Percentiles rank a stretch among this genome's conserved stretches.
phyloP scores from a whole-genome alignment of 2,797 vertebrate species.

The Schizopygopsis pylzovi region DNA sequence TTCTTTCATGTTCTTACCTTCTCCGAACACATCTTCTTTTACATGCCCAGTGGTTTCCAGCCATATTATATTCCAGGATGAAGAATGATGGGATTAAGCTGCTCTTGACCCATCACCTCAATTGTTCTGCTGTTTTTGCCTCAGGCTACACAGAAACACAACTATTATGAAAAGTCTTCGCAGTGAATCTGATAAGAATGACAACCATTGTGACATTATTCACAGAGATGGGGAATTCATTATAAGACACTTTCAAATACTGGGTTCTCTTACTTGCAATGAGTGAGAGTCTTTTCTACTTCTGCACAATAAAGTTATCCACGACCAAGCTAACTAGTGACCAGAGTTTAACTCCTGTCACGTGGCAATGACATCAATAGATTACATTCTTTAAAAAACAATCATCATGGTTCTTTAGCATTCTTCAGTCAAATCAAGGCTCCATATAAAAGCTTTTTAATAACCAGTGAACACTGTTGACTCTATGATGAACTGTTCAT shows the following conservation, averaged over 20 bases:
- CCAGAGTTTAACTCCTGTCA: not conserved
- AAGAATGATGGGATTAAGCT: slow-evolving; percentile 46
- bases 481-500: not conserved
- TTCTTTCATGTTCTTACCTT: not conserved
- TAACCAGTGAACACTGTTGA: not conserved
- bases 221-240: slow-evolving; percentile 63
- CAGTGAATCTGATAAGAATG: slow-evolving; percentile 69
- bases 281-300: slow-evolving; percentile 75
- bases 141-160: slow-evolving; percentile 39
- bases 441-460: not conserved
- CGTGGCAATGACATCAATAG: not conserved
- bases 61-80: slow-evolving; percentile 40
- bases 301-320: slow-evolving; percentile 21
- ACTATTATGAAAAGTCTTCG: slow-evolving; percentile 44
- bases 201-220: slow-evolving; percentile 62
- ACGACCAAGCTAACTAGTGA: not conserved
- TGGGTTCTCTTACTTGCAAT: slow-evolving; percentile 68
- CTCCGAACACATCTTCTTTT: not conserved
- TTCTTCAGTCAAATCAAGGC: not conserved
- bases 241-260: slow-evolving; percentile 67
- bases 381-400: not conserved
- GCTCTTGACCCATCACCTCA: slow-evolving; percentile 45
- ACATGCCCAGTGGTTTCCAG: slow-evolving; percentile 18
- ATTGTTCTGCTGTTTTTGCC: slow-evolving; percentile 43
- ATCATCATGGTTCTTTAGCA: not conserved